Percentiles rank a stretch among this genome's conserved stretches.
Conservation (phyloP, 2,888 invertebrate genomes). For the Lycaena phlaeas region DNA sequence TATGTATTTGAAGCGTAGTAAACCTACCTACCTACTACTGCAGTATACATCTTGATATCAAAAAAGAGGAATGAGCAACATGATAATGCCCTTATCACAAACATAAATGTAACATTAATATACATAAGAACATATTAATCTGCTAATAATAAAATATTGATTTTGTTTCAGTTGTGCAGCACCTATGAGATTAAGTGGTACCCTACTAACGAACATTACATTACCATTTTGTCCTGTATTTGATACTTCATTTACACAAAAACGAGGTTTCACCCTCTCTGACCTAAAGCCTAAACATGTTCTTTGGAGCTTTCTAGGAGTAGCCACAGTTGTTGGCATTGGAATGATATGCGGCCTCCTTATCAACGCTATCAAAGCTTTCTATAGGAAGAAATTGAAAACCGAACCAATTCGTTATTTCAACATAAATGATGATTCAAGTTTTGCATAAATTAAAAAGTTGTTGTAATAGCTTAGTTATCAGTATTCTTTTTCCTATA, state of each 20-base stretch:
- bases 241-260: slow-evolving; percentile 39
- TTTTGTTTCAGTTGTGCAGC: slow-evolving; percentile 55
- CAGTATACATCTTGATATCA: no score
- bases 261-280: slow-evolving; percentile 36
- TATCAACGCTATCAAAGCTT: slow-evolving; percentile 43
- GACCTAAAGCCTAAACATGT: slow-evolving; percentile 55
- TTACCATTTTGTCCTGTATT: slow-evolving; percentile 51
- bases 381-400: slow-evolving; percentile 46
- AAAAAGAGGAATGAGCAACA: no score
- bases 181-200: slow-evolving; percentile 53
- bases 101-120: no score
- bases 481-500: slow-evolving; percentile 8
- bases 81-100: no score
- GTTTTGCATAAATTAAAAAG: slow-evolving; percentile 39
- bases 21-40: no score
- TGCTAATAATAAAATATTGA: not conserved
- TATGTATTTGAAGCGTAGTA: no score
- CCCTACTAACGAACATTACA: slow-evolving; percentile 52
- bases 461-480: slow-evolving; percentile 11
- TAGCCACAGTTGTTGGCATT: slow-evolving; percentile 42
- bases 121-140: no score
- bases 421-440: slow-evolving; percentile 44
- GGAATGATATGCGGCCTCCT: slow-evolving; percentile 54
- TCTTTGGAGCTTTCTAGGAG: slow-evolving; percentile 58
- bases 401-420: slow-evolving; percentile 51